A percentile compares a stretch with the other conserved stretches of the same genome.
phyloP scores from a whole-genome alignment of 2,797 vertebrate species.

The Danio choprae region DNA sequence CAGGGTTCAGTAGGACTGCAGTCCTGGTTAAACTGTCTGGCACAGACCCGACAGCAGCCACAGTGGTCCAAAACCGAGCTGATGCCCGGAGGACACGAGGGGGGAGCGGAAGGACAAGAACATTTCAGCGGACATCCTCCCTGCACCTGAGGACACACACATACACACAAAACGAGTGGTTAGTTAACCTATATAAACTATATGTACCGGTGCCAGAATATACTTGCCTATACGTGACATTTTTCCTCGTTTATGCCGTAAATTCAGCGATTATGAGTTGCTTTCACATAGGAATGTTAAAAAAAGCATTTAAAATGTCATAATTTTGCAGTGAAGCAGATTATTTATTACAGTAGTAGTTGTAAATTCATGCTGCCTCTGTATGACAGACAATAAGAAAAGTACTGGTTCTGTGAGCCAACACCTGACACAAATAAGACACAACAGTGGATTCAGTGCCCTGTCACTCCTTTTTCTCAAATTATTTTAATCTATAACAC shows the following conservation, averaged over 20 bases:
- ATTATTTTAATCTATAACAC: neutral
- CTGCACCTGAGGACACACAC: slow-evolving; percentile 53
- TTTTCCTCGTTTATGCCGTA: neutral
- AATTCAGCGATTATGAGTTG: slow-evolving; percentile 13
- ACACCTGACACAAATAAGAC: neutral
- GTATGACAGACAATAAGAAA: slow-evolving; percentile 3
- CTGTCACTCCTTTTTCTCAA: neutral
- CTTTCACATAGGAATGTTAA: slow-evolving; percentile 1
- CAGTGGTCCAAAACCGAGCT: slow-evolving; percentile 65
- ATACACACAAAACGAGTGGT: too few species aligned
- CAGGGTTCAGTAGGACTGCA: slow-evolving; percentile 65
- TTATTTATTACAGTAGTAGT: neutral
- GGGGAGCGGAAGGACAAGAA: slow-evolving; percentile 56
- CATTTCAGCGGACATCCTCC: slow-evolving; percentile 59
- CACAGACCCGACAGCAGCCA: slow-evolving; percentile 68
- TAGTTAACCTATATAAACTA: too few species aligned
- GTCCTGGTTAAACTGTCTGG: slow-evolving; percentile 70
- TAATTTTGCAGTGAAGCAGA: neutral
- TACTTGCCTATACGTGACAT: neutral
- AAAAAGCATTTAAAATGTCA: neutral
- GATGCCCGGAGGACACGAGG: slow-evolving; percentile 64
- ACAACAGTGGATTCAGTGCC: neutral
- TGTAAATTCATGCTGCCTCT: neutral
- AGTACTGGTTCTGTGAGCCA: neutral
- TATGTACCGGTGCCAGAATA: neutral